Evolutionary conservation across 2,113 vertebrate genomes (phyloP), one percentile per base, ranked within the genome.

Genomic region (Channa maculata): DNA sequence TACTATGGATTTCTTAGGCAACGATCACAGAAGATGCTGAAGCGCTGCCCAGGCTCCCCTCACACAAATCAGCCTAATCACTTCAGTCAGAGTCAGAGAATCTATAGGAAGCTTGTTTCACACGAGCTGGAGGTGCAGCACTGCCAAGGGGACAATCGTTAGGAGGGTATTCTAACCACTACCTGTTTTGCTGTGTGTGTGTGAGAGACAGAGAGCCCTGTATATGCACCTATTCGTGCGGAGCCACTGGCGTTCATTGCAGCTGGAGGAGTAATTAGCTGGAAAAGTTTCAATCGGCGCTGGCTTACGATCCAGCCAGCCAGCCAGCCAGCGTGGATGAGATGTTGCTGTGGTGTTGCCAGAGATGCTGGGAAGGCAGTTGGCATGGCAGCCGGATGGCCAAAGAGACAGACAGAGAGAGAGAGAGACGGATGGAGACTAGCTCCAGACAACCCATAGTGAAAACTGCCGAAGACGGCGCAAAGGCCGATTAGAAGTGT

Each of bases 401-500:
- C 8, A 5, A 10, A 3, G 53, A 58, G 46, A 52, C 12, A 7
- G 46, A 54, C 39, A 8, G 44, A 54, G 46, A 54, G 45, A 8
- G 44, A 54, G 53, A 8, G 68, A 61, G 68, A 54, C 3, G 8
- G 57, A 6, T 3, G 5, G 48, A 64, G 67, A 14, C 8, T n/a
- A 77, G 65, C 77, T 70, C 51, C 48, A 51, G 66, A 75, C 34
- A 55, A 53, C 64, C 38, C 11, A 13, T 33, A 14, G 63, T 58
- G 62, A 39, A 45, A 75, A 69, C 33, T 52, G 70, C 4, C 5
- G 36, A 13, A 53, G 60, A 50, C 66, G 70, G 75, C 50, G 51
- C 61, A 74, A 37, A 75, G 76, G 68, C 60, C 36, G 67, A 78
- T 78, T 72, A 71, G 78, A 82, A 60, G 77, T 64, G 77, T 77